Conservation (phyloP, 2,113 vertebrate species). For the Jacana jacana region DNA sequence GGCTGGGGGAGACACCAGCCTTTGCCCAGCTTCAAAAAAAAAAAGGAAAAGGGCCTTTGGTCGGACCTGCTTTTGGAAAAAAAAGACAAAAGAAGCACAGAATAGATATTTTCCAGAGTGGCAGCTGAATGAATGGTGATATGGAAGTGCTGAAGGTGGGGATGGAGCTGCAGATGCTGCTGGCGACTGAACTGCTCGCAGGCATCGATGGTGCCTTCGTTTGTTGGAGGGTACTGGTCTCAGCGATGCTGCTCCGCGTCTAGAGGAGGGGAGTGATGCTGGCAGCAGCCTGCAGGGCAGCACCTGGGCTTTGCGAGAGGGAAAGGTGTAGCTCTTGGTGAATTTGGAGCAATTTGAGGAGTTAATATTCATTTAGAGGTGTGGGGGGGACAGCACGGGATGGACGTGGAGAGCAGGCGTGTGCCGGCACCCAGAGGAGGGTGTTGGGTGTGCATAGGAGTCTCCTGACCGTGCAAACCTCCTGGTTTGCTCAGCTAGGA, state of each 20-base stretch:
- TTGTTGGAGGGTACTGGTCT: accelerated
- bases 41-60: neutral
- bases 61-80: neutral
- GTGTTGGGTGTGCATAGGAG: neutral
- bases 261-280: neutral
- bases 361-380: neutral
- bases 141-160: too few species aligned
- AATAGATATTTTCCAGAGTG: neutral
- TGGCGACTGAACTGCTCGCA: neutral
- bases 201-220: neutral
- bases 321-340: neutral
- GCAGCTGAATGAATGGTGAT: neutral
- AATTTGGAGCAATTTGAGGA: neutral
- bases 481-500: neutral
- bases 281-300: neutral
- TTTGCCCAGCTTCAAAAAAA: neutral
- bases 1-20: neutral
- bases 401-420: neutral
- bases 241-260: too few species aligned
- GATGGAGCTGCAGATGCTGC: neutral
- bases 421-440: accelerated
- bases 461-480: neutral
- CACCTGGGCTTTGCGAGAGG: neutral
- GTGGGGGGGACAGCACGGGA: too few species aligned
- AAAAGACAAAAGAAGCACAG: accelerated